Conservation (phyloP, 2,113 vertebrate species). For the Toxotes chatareus region DNA sequence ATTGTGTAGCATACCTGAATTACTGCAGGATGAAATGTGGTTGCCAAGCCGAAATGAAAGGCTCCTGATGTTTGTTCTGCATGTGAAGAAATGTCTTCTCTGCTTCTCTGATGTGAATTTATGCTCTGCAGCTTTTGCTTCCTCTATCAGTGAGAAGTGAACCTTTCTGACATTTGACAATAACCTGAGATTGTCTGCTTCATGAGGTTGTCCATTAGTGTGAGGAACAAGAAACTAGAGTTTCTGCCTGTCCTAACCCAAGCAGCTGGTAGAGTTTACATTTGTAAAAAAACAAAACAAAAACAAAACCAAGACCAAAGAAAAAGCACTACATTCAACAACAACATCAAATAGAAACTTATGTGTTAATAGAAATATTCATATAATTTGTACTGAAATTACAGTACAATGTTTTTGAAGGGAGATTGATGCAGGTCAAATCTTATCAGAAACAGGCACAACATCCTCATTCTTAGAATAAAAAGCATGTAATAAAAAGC, state of each 20-base stretch:
- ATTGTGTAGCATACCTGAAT: slow-evolving; percentile 24
- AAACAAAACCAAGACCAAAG: no score
- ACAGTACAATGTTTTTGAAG: background rate
- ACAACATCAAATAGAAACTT: background rate
- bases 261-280: no score
- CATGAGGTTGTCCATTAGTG: no score
- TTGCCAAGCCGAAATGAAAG: background rate
- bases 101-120: background rate
- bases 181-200: no score
- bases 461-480: slow-evolving; percentile 28
- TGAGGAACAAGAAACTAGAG: background rate
- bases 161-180: slow-evolving; percentile 30
- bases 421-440: background rate
- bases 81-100: background rate
- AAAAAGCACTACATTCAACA: background rate
- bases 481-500: background rate
- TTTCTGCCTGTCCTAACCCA: background rate
- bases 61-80: background rate
- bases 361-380: background rate
- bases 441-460: background rate
- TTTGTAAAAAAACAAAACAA: no score
- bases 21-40: background rate
- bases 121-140: background rate
- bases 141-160: slow-evolving; percentile 59
- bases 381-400: background rate